Evolutionary conservation across 2,113 vertebrate species (phyloP), one percentile per base, ranked within the genome.

Genomic region (Sprattus sprattus): DNA sequence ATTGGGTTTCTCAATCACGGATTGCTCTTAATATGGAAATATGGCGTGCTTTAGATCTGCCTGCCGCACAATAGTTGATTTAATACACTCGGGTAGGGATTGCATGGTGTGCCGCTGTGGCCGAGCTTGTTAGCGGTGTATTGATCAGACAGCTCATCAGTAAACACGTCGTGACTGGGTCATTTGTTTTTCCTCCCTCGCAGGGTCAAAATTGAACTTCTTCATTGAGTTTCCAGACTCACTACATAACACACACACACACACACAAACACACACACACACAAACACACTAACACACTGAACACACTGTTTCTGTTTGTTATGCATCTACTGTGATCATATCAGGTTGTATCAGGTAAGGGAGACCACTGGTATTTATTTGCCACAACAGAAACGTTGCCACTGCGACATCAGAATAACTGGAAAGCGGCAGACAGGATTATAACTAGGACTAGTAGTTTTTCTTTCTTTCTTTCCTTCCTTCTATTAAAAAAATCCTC

Each of bases 81-180:
- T 78, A 78, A 78, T 78, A 28, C 28, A 13, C 32, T 78, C 2
- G 71, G 71, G 11, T 18, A 2, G 71, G 71, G 71, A 32, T 28
- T 78, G 28, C 71, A 15, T 39, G 39, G 45, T 85, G 85, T 87
- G 87, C 45, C 75, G 71, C 20, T 88, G 85, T 82, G 83, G 82
- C 67, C 57, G 81, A 16, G 85, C 83, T 92, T 47, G 54, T 87
- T 86, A 87, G 28, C 50, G 52, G 44, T 39, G 87, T 88, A 93
- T 92, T 44, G 91, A 92, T 92, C 88, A 86, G 82, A 80, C 82
- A 64, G 81, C 87, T 91, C 86, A 92, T 92, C 87, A 90, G 82
- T 82, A 87, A 20, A 54, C 82, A 49, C 87, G 52, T 88, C 86
- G 85, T 28, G 52, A 45, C 6, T 22, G 0, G 44, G 11, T 90